Evolutionary conservation across 2,797 vertebrate genomes (phyloP), one percentile per base, ranked within the genome.

Genomic region (Cyclura pinguis): DNA sequence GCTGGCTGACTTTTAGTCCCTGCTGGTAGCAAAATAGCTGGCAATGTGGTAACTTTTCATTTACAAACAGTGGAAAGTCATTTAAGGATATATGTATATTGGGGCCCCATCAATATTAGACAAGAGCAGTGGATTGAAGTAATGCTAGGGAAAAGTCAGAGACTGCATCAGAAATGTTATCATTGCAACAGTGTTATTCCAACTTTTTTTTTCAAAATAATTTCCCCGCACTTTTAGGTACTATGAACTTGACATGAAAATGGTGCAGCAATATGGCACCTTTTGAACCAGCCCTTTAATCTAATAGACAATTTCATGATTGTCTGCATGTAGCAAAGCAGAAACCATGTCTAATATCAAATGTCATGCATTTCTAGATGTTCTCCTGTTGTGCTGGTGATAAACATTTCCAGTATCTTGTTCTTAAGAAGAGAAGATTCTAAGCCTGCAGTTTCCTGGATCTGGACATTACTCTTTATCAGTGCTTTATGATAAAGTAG

Each of bases 401-500:
- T 67, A 52, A 85, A 50, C 57, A 50, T 92, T 91, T 92, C 89
- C 72, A 80, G 1, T 86, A 88, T 50, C 87, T 92, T 86, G 50
- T 50, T 83, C 77, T 64, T 35, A 80, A 88, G 80, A 92, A 89
- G 87, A 67, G 57, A 73, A 90, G 80, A 86, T 93, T 80, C 69
- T 50, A 80, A 86, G 50, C 67, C 85, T 67, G 74, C 85, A 64
- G 92, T 72, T 93, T 92, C 73, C 86, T 91, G 84, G 87, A 84
- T 89, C 55, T 85, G 76, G 84, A 72, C 81, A 85, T 92, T 90
- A 89, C 47, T 90, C 87, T 89, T 86, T 88, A 94, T 88, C 92
- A 90, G 16, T 42, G 88, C 27, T 88, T 91, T 89, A 92, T 95
- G 94, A 95, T 89, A 89, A 94, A 94, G 90, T 78, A 87, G 89